Percentiles rank a stretch among this genome's conserved stretches.
These are phyloP conservation scores for Cosmopolites sordidus DNA, from an alignment of 2,888 invertebrate genomes.

Conservation along the genomic window DNA sequence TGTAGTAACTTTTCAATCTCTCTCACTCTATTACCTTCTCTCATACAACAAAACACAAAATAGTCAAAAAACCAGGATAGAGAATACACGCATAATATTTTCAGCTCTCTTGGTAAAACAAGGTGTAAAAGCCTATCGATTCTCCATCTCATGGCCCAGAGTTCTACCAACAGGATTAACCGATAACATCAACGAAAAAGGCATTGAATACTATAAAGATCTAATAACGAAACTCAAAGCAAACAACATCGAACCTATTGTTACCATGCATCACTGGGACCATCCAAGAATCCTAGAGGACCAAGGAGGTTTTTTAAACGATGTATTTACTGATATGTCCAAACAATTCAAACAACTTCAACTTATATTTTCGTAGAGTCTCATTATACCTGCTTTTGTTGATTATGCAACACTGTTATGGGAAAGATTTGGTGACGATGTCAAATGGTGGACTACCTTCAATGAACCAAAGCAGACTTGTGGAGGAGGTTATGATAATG, in stretches of 20 bases:
- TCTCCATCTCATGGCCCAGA: slow-evolving; percentile 63
- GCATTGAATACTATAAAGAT: slow-evolving; percentile 57
- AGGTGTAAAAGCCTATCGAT: slow-evolving; percentile 53
- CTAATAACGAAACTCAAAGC: slow-evolving; percentile 55
- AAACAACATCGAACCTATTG: slow-evolving; percentile 52
- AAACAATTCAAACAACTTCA: background rate
- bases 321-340: slow-evolving; percentile 5
- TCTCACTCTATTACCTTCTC: no score
- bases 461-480: slow-evolving; percentile 48
- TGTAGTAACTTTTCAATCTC: no score
- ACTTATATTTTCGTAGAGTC: slow-evolving; percentile 3
- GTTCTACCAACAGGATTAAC: slow-evolving; percentile 54
- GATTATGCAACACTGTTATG: slow-evolving; percentile 52
- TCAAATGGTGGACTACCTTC: slow-evolving; percentile 51
- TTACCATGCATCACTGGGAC: slow-evolving; percentile 56
- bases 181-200: slow-evolving; percentile 52
- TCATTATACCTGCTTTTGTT: slow-evolving; percentile 40
- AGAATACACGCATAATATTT: slow-evolving; percentile 48
- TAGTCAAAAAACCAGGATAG: no score
- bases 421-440: slow-evolving; percentile 32
- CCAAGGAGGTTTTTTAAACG: slow-evolving; percentile 50
- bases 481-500: slow-evolving; percentile 30
- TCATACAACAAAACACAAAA: no score
- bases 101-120: slow-evolving; percentile 53
- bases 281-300: slow-evolving; percentile 50